Base-by-base conservation (phyloP, 35 echinoderm and acorn worm genomes). In the Ptychodera flava region DNA sequence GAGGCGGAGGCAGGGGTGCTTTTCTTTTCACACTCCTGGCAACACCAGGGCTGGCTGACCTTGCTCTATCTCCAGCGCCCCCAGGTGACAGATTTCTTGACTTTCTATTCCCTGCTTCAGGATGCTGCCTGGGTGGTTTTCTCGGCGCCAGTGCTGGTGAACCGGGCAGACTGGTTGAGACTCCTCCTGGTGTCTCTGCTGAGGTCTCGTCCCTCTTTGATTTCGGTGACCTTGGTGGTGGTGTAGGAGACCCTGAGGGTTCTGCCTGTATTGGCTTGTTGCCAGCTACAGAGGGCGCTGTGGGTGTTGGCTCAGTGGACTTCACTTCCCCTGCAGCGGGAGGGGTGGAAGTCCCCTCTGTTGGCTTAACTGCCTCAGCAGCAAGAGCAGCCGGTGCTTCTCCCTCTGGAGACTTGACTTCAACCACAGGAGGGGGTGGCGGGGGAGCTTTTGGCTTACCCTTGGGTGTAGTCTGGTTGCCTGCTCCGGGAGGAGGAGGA, bases 1-100 rank as follows among this genome's bases (percentile, higher is more conserved):
- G 87, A 28, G 89, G 79, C 1, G 92, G 92, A 1, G 92, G 92
- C 79, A 85, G 84, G 28, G 92, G 92, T 27, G 92, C 92, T 88
- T 80, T 90, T 75, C 89, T 88, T 85, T 84, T 90, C 30, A 16
- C 34, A 36, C 1, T 83, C 82, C 82, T 83, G 10, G 15, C 32
- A 33, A 31, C 27, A 31, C 0, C 6, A 64, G 45, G 45, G 22
- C 45, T 64, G 6, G 45, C 6, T 64, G 45, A 64, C 22, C 6
- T 12, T 64, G 45, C 22, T 64, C 45, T 64, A 12, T 22, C 45
- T 64, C 45, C 45, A 6, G 6, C 22, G 45, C 45, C 22, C 6
- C 38, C 64, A 32, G 30, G n/a, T 32, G 82, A 85, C 14, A 64
- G 87, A 52, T 77, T 37, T 88, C 87, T 88, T 36, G 33, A 35